Percentiles rank a stretch among this genome's conserved stretches.
These are phyloP conservation scores for Dinomys branickii DNA, from an alignment of 2,113 vertebrate genomes.

Conservation along the genomic window DNA sequence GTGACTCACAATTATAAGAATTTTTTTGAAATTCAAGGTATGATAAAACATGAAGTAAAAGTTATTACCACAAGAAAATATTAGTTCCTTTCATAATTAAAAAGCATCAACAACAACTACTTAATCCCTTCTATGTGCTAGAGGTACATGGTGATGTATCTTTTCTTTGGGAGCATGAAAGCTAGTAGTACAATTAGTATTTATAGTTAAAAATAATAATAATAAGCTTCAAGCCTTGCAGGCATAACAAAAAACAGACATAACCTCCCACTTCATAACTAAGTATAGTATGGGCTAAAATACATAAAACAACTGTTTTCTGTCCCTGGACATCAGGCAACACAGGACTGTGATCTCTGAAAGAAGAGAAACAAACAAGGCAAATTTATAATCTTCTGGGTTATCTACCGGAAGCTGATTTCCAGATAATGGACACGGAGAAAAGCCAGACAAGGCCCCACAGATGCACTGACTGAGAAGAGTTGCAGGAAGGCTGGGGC, in stretches of 20 bases:
- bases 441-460: slow-evolving; percentile 4
- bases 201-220: slow-evolving; percentile 15
- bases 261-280: slow-evolving; percentile 12
- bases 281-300: slow-evolving; percentile 46
- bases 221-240: slow-evolving; percentile 29
- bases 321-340: not conserved
- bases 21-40: not conserved
- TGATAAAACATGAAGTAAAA: slow-evolving; percentile 53
- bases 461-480: not conserved
- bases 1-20: slow-evolving; percentile 21
- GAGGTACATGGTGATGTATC: slow-evolving; percentile 15
- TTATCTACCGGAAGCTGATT: slow-evolving; percentile 4
- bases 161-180: slow-evolving; percentile 39
- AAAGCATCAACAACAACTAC: slow-evolving; percentile 52
- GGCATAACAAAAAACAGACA: slow-evolving; percentile 53
- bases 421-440: not conserved
- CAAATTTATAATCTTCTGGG: not conserved
- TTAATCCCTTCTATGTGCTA: slow-evolving; percentile 40
- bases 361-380: not conserved
- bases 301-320: slow-evolving; percentile 22
- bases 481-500: not conserved
- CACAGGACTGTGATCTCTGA: not conserved
- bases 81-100: slow-evolving; percentile 16
- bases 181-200: not conserved
- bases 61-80: slow-evolving; percentile 10